These are phyloP conservation scores for Chymomyza fuscimana DNA, from an alignment of 2,888 invertebrate species.

Conservation along the genomic window DNA sequence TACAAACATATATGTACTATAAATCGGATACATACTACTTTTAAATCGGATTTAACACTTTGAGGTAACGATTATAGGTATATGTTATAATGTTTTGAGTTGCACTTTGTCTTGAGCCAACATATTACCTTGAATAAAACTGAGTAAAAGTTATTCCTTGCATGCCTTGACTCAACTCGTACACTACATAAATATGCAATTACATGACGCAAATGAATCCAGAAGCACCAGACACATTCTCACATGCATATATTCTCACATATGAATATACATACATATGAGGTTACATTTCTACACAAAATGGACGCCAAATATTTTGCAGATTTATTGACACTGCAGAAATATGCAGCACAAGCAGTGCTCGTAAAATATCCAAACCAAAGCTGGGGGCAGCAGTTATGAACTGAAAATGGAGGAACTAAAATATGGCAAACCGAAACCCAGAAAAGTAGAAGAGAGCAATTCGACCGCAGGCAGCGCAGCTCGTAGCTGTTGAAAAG, in stretches of 20 bases:
- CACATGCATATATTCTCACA: not conserved
- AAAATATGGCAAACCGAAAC: constrained; percentile 33
- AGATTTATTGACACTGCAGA: constrained; percentile 49
- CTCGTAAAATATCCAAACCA: constrained; percentile 25
- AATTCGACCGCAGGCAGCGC: constrained; percentile 27
- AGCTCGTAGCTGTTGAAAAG: constrained; percentile 1
- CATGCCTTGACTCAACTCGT: not conserved
- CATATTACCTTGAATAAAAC: constrained; percentile 40
- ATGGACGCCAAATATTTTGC: constrained; percentile 4
- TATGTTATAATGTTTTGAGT: constrained; percentile 17
- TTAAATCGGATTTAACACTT: constrained; percentile 66
- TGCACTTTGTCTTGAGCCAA: constrained; percentile 3
- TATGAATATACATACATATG: not conserved
- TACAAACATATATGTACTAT: too few species aligned
- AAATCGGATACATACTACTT: too few species aligned
- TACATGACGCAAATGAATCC: not conserved
- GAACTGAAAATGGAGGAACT: constrained; percentile 32
- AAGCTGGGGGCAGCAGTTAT: constrained; percentile 33
- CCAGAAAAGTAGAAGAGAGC: constrained; percentile 12
- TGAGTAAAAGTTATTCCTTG: not conserved
- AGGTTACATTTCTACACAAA: not conserved
- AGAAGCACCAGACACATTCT: constrained; percentile 11
- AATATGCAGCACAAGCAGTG: constrained; percentile 20
- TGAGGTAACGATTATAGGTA: constrained; percentile 36
- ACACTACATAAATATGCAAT: constrained; percentile 1